Percentiles rank a stretch among this genome's conserved stretches.
phyloP scores from a whole-genome alignment of 2,113 vertebrate species.

The Rhipidura dahli region DNA sequence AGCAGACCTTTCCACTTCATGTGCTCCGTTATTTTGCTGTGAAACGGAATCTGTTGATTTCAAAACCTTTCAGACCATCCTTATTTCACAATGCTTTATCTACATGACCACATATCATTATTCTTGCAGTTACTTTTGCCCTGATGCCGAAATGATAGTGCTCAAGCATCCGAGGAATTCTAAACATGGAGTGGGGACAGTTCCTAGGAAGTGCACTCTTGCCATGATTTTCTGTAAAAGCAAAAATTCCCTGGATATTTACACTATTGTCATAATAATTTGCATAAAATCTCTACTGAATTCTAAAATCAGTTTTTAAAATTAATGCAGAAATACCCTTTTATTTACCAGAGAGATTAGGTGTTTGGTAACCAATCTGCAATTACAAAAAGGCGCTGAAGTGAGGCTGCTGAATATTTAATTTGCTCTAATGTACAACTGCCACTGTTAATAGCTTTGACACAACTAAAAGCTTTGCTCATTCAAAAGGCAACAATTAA shows the following conservation, averaged over 20 bases:
- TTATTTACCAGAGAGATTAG: neutral
- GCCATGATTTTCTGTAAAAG: neutral
- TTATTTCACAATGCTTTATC: neutral
- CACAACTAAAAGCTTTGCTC: constrained; percentile 51
- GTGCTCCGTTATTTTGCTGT: neutral
- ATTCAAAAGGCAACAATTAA: constrained; percentile 39
- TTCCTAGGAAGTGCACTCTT: neutral
- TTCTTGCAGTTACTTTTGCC: constrained; percentile 9
- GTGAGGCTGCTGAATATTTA: constrained; percentile 36
- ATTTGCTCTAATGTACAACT: constrained; percentile 11
- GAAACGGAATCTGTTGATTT: neutral
- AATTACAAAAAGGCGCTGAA: neutral
- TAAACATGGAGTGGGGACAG: neutral
- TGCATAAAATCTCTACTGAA: neutral
- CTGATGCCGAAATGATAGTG: neutral
- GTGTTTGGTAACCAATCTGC: neutral
- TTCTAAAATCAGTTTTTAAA: constrained; percentile 6
- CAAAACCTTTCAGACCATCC: neutral
- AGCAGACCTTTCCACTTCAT: neutral
- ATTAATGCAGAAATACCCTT: neutral
- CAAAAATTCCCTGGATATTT: neutral
- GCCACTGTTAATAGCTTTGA: constrained; percentile 22
- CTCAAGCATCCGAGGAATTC: neutral
- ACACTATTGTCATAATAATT: neutral
- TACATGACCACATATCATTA: neutral